phyloP scores from a whole-genome alignment of 1,140 invertebrate species.

The Carposina sasakii region DNA sequence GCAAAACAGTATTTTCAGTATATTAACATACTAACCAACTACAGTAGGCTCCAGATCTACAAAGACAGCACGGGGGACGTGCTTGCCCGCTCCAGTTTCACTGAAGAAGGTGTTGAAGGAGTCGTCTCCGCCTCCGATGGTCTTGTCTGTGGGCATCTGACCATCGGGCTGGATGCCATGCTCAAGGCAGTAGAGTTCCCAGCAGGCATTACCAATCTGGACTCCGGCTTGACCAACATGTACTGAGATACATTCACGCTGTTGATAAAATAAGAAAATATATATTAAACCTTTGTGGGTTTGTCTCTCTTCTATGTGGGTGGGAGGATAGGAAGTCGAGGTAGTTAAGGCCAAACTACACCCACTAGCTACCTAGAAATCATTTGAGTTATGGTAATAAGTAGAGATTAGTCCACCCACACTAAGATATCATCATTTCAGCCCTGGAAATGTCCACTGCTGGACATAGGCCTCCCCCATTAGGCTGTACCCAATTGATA shows the following conservation, averaged over 20 bases:
- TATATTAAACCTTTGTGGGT: too few relatives aligned
- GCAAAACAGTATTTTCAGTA: background rate
- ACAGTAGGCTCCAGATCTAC: conserved; percentile 93
- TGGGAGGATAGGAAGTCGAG: too few relatives aligned
- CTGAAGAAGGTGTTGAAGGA: conserved; percentile 94
- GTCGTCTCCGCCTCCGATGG: conserved; percentile 82
- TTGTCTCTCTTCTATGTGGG: too few relatives aligned
- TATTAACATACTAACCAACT: conserved; percentile 81
- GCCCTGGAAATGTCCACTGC: too few relatives aligned
- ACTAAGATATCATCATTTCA: too few relatives aligned
- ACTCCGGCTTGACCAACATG: conserved; percentile 84
- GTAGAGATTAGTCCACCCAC: too few relatives aligned
- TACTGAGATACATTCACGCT: conserved; percentile 80
- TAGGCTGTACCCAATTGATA: too few relatives aligned
- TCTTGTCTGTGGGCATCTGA: conserved; percentile 79
- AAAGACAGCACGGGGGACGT: conserved; percentile 89
- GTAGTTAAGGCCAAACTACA: too few relatives aligned
- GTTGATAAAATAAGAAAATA: conserved; percentile 28
- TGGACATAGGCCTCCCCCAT: too few relatives aligned
- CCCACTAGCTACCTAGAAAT: too few relatives aligned
- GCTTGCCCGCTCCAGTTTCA: conserved; percentile 91
- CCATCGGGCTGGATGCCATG: conserved; percentile 87
- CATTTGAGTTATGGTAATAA: too few relatives aligned
- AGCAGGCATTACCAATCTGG: conserved; percentile 87
- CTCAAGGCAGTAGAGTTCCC: conserved; percentile 85